Conservation (phyloP, 2,888 invertebrate genomes). For the Eurytoma californica region DNA sequence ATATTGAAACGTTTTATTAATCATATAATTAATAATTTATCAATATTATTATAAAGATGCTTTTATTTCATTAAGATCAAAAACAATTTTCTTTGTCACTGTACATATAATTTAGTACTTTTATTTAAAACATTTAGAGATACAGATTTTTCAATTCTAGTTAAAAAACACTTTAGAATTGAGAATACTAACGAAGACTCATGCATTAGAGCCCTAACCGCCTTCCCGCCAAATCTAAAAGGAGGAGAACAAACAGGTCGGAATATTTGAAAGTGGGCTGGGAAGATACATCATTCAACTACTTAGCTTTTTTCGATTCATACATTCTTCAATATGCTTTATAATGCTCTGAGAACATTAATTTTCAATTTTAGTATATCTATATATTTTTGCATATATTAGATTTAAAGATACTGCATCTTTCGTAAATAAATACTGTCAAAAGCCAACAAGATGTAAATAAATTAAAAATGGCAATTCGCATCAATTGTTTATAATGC, state of each 20-base stretch:
- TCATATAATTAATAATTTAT: too few relatives aligned
- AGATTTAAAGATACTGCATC: too few relatives aligned
- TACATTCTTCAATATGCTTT: background rate
- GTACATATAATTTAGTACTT: too few relatives aligned
- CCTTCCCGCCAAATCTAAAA: slow-evolving; percentile 21
- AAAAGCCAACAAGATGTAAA: too few relatives aligned
- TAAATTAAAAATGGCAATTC: too few relatives aligned
- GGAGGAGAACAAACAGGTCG: slow-evolving; percentile 40
- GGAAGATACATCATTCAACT: slow-evolving; percentile 42
- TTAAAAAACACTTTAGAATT: slow-evolving; percentile 6
- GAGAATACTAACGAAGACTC: slow-evolving; percentile 29
- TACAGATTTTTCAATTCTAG: background rate
- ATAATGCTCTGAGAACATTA: background rate
- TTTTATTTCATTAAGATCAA: too few relatives aligned
- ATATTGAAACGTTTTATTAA: too few relatives aligned
- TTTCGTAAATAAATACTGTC: too few relatives aligned
- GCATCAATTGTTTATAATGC: too few relatives aligned
- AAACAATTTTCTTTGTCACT: too few relatives aligned
- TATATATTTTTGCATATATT: background rate
- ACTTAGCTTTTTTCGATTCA: slow-evolving; percentile 22
- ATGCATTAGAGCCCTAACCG: background rate
- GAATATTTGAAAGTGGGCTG: slow-evolving; percentile 28
- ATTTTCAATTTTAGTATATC: slow-evolving; percentile 2
- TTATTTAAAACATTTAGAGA: too few relatives aligned
- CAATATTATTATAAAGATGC: too few relatives aligned